A percentile compares a stretch with the other conserved stretches of the same genome.
These are phyloP conservation scores for Nomada hirtipes DNA, from an alignment of 2,888 invertebrate genomes.

Conservation along the genomic window DNA sequence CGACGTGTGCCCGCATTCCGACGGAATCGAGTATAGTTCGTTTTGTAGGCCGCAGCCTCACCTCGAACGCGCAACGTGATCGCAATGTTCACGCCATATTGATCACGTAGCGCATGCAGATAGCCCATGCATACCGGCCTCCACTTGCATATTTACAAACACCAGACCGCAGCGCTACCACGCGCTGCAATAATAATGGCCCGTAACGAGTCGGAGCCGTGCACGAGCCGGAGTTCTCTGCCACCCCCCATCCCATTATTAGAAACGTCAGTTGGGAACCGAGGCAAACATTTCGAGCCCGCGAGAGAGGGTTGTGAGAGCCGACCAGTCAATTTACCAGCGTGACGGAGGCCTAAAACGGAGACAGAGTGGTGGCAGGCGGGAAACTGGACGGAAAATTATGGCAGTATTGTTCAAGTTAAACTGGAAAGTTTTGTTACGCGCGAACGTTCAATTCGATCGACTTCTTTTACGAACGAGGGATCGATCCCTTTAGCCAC, in stretches of 20 bases:
- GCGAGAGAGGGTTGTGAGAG: constrained; percentile 21
- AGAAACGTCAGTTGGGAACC: constrained; percentile 53
- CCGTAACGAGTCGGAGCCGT: constrained; percentile 62
- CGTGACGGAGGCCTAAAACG: constrained; percentile 11
- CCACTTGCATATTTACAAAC: constrained; percentile 55
- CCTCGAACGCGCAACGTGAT: constrained; percentile 42
- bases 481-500: too few relatives aligned
- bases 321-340: constrained; percentile 15
- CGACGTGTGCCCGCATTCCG: neutral
- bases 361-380: neutral
- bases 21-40: constrained; percentile 29
- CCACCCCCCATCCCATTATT: constrained; percentile 63
- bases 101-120: constrained; percentile 60
- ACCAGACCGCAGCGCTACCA: constrained; percentile 11
- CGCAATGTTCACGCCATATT: constrained; percentile 59
- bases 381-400: neutral
- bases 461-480: too few relatives aligned
- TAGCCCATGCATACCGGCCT: constrained; percentile 33
- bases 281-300: constrained; percentile 61
- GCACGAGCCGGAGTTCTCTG: constrained; percentile 32
- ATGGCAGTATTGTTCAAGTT: too few relatives aligned
- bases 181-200: constrained; percentile 61
- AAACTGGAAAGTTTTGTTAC: too few relatives aligned
- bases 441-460: too few relatives aligned
- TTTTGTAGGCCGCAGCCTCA: constrained; percentile 19